Base-by-base conservation (phyloP, 1,140 invertebrate species). In the Tachypleus tridentatus region DNA sequence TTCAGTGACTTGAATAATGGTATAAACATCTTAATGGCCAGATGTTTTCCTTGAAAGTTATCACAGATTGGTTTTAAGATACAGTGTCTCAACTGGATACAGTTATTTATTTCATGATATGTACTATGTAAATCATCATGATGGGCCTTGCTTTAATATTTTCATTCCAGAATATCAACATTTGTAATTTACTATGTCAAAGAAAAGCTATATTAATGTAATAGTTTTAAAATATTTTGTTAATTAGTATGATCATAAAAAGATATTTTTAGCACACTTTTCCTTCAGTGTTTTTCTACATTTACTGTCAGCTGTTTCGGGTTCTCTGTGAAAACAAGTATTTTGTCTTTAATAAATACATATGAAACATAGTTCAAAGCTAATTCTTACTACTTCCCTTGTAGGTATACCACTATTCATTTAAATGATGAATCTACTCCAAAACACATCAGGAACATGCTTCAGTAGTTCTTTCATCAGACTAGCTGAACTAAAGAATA, bases 381-480 rank as follows among this genome's bases (percentile, higher is more conserved):
- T 5, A n/a, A 51, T 61, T 56, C 4, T n/a, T 10, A 54, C 58
- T 9, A 47, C 64, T 58, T 49, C 60, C 53, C 48, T 60, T 76
- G 49, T 72, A 84, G 84, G 68, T 96, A 94, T 75, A 95, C 92
- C 6, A 95, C 92, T 53, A 93, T 91, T 74, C 91, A 95, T 77
- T 79, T 95, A 48, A 93, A 93, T 78, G 90, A 94, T 76, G 89
- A 91, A 70, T 86, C 87, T 67, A 96, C 93, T 71, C 91, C 92
- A 70, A 92, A 92, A 77, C 87, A 91, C 68, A 91, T 93, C 71
- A 87, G 88, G 75, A 86, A 85, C 63, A 77, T 94, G 66, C 78
- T 95, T 29, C 29, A 29, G 29, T 29, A 29, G 2, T 29, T 2
- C 29, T 29, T 29, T 29, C 29, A 29, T 29, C 29, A 29, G n/a